Conservation (phyloP, 2,113 vertebrate species). For the Tympanuchus pallidicinctus region DNA sequence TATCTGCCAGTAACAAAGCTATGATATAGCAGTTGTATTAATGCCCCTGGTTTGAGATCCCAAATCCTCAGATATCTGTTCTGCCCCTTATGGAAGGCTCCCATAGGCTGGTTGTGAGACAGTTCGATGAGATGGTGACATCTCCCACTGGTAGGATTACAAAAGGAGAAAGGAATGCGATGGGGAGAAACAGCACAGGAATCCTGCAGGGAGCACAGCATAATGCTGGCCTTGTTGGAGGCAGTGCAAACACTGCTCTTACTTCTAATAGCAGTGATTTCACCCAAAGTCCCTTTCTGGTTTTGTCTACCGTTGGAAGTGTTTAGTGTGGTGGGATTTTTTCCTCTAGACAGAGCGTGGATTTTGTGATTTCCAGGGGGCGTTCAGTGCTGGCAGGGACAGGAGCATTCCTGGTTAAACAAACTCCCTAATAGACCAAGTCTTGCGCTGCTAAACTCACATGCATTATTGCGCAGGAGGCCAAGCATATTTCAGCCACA, state of each 20-base stretch:
- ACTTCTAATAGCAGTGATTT: background rate
- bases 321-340: constrained; percentile 44
- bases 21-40: background rate
- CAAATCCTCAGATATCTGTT: background rate
- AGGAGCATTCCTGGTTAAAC: constrained; percentile 64
- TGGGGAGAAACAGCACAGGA: background rate
- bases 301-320: constrained; percentile 27
- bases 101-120: background rate
- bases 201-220: background rate
- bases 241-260: background rate
- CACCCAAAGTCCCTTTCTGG: constrained; percentile 44
- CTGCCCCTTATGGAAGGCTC: background rate
- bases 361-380: constrained; percentile 39
- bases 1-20: background rate
- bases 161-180: background rate
- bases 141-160: background rate
- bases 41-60: background rate
- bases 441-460: constrained; percentile 64
- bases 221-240: background rate
- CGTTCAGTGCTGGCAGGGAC: constrained; percentile 51
- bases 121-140: background rate
- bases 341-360: constrained; percentile 43
- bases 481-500: constrained; percentile 68
- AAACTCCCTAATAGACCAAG: constrained; percentile 61
- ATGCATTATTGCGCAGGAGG: constrained; percentile 63